Percentiles rank a stretch among this genome's conserved stretches.
phyloP scores from a whole-genome alignment of 2,797 vertebrate genomes.

The Rhinichthys osculus region DNA sequence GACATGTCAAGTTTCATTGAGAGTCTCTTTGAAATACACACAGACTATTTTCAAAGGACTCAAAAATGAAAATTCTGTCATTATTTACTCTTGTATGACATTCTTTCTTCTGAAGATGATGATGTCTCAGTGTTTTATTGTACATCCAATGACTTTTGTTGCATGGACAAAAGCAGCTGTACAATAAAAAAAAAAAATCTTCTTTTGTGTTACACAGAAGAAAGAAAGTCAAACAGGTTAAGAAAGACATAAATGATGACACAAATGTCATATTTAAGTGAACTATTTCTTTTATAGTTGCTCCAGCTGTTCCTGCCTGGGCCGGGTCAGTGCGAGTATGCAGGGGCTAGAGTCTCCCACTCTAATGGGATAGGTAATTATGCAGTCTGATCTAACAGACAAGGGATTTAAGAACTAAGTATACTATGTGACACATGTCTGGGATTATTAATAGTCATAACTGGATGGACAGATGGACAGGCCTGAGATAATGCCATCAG shows the following conservation, averaged over 20 bases:
- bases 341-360: slow-evolving; percentile 71
- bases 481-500: slow-evolving; percentile 43
- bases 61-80: not conserved
- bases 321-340: slow-evolving; percentile 45
- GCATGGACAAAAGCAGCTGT: not conserved
- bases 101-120: not conserved
- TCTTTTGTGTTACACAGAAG: not conserved
- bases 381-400: slow-evolving; percentile 81
- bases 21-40: not conserved
- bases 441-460: slow-evolving; percentile 76
- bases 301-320: not conserved
- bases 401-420: slow-evolving; percentile 79
- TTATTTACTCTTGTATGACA: not conserved
- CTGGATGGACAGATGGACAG: slow-evolving; percentile 70
- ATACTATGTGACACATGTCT: slow-evolving; percentile 72
- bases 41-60: not conserved
- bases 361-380: slow-evolving; percentile 83
- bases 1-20: not conserved
- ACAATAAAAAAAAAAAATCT: not conserved
- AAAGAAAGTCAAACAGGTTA: not conserved
- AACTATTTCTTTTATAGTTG: not conserved
- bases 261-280: not conserved
- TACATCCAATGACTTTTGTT: not conserved
- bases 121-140: not conserved
- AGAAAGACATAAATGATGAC: not conserved